Evolutionary conservation across 2,797 vertebrate genomes (phyloP).

Genomic region (Lepus townsendii): DNA sequence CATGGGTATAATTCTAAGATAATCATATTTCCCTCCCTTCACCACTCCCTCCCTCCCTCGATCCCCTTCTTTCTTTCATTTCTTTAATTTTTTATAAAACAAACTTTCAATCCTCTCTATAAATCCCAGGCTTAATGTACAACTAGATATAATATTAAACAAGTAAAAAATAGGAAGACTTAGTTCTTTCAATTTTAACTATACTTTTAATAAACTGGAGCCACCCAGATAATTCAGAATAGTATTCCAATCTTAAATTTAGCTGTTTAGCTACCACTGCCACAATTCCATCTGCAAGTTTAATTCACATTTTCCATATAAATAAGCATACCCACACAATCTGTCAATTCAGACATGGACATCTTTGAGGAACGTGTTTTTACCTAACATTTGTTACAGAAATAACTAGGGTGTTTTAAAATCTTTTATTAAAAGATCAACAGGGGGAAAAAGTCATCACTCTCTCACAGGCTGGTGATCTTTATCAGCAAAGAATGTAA

Average conservation of each 20-base stretch:
- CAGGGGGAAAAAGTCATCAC: background rate
- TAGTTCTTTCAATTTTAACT: background rate
- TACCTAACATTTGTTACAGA: background rate
- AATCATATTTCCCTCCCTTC: too few species aligned
- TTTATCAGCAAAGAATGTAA: background rate
- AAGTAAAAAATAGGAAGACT: too few species aligned
- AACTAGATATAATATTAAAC: too few species aligned
- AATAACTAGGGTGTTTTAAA: background rate
- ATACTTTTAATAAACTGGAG: background rate
- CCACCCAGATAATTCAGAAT: background rate
- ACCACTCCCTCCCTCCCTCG: too few species aligned
- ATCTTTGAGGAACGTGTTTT: background rate
- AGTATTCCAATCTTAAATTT: background rate
- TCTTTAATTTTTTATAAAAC: too few species aligned
- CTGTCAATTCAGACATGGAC: background rate
- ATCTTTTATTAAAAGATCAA: background rate
- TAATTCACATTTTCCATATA: background rate
- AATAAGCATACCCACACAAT: background rate
- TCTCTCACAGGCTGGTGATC: background rate
- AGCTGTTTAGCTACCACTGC: background rate
- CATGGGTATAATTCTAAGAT: too few species aligned
- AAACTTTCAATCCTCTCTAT: too few species aligned
- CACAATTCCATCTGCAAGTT: background rate
- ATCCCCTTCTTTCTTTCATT: too few species aligned
- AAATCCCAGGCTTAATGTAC: too few species aligned